Evolutionary conservation across 2,113 vertebrate species (phyloP), one percentile per base, ranked within the genome.

Genomic region (Strigops habroptila): DNA sequence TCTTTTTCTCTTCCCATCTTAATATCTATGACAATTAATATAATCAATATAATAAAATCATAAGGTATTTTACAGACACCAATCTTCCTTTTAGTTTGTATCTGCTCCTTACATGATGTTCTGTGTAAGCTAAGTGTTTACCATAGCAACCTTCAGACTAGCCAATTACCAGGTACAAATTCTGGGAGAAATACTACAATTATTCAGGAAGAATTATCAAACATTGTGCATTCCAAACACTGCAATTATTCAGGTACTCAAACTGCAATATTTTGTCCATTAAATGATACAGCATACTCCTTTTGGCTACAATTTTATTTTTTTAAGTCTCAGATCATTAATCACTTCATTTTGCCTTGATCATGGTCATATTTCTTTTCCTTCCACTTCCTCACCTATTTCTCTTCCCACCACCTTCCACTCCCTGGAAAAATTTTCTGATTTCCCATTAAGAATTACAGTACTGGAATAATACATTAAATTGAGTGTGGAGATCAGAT

Each of bases 181-280:
- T 88, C 27, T 18, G 49, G 48, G 75, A 91, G 65, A 91, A 97
- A 75, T 37, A 64, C 37, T 86, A 51, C 37, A 85, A 81, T 94
- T 96, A 94, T 96, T 97, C 87, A 95, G 86, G 71, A 79, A 97
- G 57, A 48, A 92, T 97, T 97, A 93, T 91, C 31, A 73, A 95
- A 67, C 5, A 9, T 23, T 74, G 17, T 31, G 13, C 78, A 79
- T 92, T 93, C 92, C 78, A 96, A 97, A 93, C 70, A 77, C 49
- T 88, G 68, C 81, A 97, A 97, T 97, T 97, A 91, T 94, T 95
- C 82, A 92, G 90, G 92, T 91, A 94, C 33, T 95, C 91, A 95
- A 98, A 94, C 74, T 82, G 64, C 71, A 96, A 93, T 88, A 41
- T 84, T 94, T 94, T 95, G 82, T 89, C 89, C 93, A 91, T 95